phyloP scores from a whole-genome alignment of 2,113 vertebrate genomes.

The Lipophrys pholis region DNA sequence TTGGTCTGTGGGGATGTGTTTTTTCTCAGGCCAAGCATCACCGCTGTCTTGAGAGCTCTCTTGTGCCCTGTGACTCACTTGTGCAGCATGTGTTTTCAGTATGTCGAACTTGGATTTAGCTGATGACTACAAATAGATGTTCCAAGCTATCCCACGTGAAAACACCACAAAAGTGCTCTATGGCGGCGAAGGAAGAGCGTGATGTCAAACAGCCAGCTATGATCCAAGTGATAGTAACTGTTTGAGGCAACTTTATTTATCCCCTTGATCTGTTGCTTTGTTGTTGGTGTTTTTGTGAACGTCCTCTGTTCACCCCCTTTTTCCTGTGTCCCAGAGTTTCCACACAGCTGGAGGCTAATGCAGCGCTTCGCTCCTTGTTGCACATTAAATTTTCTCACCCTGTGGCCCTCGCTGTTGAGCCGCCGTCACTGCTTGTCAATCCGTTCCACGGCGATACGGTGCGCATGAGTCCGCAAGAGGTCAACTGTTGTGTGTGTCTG shows the following conservation, averaged over 20 bases:
- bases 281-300: conserved; percentile 12
- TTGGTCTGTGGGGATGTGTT: conserved; percentile 62
- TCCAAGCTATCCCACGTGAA: conserved; percentile 53
- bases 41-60: conserved; percentile 61
- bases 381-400: conserved; percentile 40
- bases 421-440: conserved; percentile 63
- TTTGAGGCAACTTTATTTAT: conserved; percentile 28
- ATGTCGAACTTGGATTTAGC: conserved; percentile 51
- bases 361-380: conserved; percentile 40
- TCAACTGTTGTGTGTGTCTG: conserved; percentile 85
- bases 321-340: conserved; percentile 12
- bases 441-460: conserved; percentile 38
- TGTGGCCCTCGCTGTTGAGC: conserved; percentile 38
- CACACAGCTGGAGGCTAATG: conserved; percentile 45
- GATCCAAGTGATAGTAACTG: conserved; percentile 31
- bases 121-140: conserved; percentile 70
- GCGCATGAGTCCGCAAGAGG: conserved; percentile 69
- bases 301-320: not conserved
- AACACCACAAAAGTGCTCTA: conserved; percentile 54
- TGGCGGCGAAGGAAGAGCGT: conserved; percentile 50
- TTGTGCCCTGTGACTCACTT: conserved; percentile 59
- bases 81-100: conserved; percentile 68
- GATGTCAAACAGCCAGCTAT: conserved; percentile 15
- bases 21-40: conserved; percentile 73
- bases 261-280: conserved; percentile 32